Evolutionary conservation across 2,113 vertebrate species (phyloP).

Genomic region (Gavialis gangeticus): DNA sequence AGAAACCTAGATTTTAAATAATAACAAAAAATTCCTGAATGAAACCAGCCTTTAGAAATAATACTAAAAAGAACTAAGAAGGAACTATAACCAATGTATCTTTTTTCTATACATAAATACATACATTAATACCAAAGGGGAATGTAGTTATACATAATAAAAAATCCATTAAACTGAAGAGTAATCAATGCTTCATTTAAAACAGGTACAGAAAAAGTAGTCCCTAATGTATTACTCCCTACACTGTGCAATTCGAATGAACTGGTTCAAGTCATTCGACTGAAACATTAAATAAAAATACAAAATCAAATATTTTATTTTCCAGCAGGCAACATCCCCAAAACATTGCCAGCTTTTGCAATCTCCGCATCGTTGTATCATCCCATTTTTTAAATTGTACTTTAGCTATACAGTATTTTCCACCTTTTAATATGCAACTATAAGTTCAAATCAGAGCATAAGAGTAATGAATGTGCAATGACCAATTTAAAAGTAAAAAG

Average conservation of each 20-base stretch:
- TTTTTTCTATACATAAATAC: background rate
- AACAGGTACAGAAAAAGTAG: background rate
- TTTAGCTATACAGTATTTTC: background rate
- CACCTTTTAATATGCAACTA: accelerated
- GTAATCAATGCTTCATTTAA: background rate
- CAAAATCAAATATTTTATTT: background rate
- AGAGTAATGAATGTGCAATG: background rate
- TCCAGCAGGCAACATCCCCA: accelerated
- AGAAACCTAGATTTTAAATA: background rate
- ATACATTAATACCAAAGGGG: background rate
- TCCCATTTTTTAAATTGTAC: background rate
- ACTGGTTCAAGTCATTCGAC: background rate
- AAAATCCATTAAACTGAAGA: background rate
- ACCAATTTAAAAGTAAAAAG: background rate
- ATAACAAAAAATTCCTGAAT: background rate
- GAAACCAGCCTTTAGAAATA: background rate
- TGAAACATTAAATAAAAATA: background rate
- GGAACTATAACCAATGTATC: no score
- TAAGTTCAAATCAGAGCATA: background rate
- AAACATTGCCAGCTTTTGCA: background rate
- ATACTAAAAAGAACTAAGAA: background rate
- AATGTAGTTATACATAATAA: background rate
- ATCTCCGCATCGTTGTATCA: background rate
- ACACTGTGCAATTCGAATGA: background rate
- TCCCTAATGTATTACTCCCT: background rate